phyloP scores from a whole-genome alignment of 2,888 invertebrate genomes.

The Dasysyrphus tricinctus region DNA sequence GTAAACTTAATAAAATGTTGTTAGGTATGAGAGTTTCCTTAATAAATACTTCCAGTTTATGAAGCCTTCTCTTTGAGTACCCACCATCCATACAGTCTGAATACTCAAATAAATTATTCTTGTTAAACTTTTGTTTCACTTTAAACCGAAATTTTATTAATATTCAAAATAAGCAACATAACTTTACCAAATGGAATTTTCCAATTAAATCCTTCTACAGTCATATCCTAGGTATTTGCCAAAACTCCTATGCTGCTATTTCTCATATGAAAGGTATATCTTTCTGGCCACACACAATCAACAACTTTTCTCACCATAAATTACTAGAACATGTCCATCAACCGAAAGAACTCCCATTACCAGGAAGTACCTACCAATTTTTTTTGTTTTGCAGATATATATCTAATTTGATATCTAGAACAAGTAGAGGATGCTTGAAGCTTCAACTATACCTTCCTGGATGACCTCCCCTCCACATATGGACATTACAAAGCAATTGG shows the following conservation, averaged over 20 bases:
- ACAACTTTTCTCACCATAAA: conserved; percentile 73
- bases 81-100: background rate
- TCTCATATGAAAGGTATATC: conserved; percentile 38
- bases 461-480: conserved; percentile 17
- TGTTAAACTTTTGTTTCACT: conserved; percentile 1
- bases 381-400: conserved; percentile 12
- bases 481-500: conserved; percentile 68
- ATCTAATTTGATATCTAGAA: conserved; percentile 55
- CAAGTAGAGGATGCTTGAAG: background rate
- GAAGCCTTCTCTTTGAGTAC: too few species aligned
- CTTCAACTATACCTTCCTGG: background rate
- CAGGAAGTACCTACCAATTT: background rate
- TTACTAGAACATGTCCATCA: conserved; percentile 61
- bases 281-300: conserved; percentile 62
- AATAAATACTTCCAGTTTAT: too few species aligned
- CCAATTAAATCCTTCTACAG: conserved; percentile 60
- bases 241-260: conserved; percentile 6
- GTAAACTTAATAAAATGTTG: too few species aligned
- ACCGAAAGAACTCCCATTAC: conserved; percentile 62
- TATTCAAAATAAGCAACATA: conserved; percentile 24
- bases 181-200: conserved; percentile 51
- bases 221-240: background rate
- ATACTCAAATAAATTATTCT: background rate
- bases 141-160: conserved; percentile 35
- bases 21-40: too few species aligned